A percentile compares a stretch with the other conserved stretches of the same genome.
Evolutionary conservation across 2,113 vertebrate species (phyloP).

Genomic region (Struthidea cinerea): DNA sequence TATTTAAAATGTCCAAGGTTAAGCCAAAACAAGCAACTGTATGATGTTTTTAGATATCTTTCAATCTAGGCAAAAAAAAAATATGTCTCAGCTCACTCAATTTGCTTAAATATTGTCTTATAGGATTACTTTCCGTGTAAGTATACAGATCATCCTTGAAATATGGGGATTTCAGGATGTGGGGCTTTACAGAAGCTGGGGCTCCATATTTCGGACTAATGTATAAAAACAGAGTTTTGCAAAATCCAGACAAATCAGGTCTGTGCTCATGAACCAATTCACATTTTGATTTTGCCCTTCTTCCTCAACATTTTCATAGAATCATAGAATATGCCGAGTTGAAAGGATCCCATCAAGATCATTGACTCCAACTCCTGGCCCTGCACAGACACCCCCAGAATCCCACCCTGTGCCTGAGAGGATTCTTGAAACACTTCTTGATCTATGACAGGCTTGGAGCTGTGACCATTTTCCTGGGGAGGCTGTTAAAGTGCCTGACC

Average conservation of each 20-base stretch:
- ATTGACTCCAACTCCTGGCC: background rate
- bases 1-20: background rate
- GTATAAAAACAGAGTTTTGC: background rate
- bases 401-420: background rate
- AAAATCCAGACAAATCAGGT: background rate
- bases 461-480: background rate
- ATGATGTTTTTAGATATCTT: background rate
- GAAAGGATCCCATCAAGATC: background rate
- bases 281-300: background rate
- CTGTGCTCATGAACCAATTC: background rate
- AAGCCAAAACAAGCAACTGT: background rate
- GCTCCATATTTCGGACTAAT: background rate
- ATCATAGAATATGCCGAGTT: background rate
- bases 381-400: no score
- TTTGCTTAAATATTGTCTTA: background rate
- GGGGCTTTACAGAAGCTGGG: background rate
- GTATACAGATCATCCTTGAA: background rate
- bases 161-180: background rate
- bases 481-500: background rate
- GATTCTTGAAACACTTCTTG: background rate
- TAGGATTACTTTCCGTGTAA: background rate
- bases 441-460: background rate
- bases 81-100: background rate
- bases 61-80: background rate
- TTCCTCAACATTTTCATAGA: background rate